phyloP scores from a whole-genome alignment of 2,888 invertebrate genomes.

The Heliconius ismenius region DNA sequence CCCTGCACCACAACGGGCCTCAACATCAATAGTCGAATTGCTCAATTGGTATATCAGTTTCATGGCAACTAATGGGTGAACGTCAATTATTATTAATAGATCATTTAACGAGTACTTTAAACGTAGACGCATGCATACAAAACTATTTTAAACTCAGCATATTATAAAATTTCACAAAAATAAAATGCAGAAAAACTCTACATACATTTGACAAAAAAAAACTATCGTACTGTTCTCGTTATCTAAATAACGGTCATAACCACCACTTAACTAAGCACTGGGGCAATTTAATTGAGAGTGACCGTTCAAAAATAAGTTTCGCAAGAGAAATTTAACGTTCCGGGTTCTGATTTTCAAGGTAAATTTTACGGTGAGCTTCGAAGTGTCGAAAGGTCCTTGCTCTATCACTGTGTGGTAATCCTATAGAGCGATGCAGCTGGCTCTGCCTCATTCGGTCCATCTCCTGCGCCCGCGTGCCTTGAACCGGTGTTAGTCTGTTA shows the following conservation, averaged over 20 bases:
- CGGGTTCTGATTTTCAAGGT: conserved; percentile 71
- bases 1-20: too few relatives aligned
- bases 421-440: conserved; percentile 71
- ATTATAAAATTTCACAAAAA: background rate
- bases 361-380: conserved; percentile 73
- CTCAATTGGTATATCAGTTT: background rate
- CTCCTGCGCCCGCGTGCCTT: conserved; percentile 55
- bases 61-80: background rate
- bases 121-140: background rate
- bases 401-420: conserved; percentile 70
- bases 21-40: background rate
- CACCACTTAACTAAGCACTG: conserved; percentile 24
- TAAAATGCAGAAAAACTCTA: background rate
- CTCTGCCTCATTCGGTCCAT: conserved; percentile 61
- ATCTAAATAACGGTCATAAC: conserved; percentile 13
- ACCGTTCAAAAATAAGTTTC: conserved; percentile 41
- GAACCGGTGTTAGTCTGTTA: conserved; percentile 58
- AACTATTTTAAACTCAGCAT: background rate
- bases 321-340: conserved; percentile 64
- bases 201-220: background rate
- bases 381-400: conserved; percentile 78
- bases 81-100: background rate
- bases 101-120: background rate
- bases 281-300: conserved; percentile 30
- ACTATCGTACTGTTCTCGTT: background rate